Conservation (phyloP, 2,797 vertebrate species). For the Agapornis canus region DNA sequence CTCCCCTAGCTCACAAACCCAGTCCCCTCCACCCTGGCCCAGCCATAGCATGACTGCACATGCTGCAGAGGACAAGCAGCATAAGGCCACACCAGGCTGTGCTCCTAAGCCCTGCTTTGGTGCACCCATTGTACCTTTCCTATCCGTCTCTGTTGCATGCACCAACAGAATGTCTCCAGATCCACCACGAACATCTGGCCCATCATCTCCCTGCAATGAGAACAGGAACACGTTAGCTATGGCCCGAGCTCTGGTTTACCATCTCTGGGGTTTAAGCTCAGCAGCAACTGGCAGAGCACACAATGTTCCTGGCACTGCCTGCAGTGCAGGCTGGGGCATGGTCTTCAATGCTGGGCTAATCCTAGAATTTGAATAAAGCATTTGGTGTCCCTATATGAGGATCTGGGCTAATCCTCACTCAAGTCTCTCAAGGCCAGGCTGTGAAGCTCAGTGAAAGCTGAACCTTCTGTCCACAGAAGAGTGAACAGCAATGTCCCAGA, state of each 20-base stretch:
- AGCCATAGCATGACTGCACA: not conserved
- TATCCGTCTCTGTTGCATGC: slow-evolving; percentile 95
- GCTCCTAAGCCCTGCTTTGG: not conserved
- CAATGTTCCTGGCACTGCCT: not conserved
- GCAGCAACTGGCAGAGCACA: not conserved
- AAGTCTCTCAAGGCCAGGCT: not conserved
- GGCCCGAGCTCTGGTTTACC: not conserved
- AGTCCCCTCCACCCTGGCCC: not conserved
- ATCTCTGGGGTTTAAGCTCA: not conserved
- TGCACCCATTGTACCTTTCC: slow-evolving; percentile 84
- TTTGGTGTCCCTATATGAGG: not conserved
- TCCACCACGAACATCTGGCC: slow-evolving; percentile 95
- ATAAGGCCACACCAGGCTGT: not conserved
- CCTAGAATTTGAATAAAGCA: not conserved
- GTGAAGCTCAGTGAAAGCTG: not conserved
- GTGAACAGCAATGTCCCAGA: not conserved
- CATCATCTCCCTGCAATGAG: slow-evolving; percentile 88
- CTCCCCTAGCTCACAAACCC: not conserved
- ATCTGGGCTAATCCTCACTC: not conserved
- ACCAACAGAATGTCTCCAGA: slow-evolving; percentile 95
- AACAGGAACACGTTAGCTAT: not conserved
- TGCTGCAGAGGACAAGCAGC: not conserved
- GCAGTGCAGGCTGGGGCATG: not conserved
- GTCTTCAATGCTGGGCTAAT: not conserved
- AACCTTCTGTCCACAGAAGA: not conserved